phyloP scores from a whole-genome alignment of 2,888 invertebrate genomes.

The Diploptera punctata region DNA sequence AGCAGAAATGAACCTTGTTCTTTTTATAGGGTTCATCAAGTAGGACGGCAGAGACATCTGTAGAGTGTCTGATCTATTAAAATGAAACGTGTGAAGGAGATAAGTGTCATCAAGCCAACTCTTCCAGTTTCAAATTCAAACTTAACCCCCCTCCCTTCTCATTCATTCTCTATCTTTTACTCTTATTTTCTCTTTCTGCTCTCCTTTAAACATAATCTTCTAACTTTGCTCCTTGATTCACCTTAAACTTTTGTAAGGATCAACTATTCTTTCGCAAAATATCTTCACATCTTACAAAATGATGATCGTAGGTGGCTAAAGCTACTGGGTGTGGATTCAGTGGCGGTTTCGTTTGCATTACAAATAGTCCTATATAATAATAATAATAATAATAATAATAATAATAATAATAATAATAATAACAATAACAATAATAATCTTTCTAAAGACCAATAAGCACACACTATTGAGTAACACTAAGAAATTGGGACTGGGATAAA shows the following conservation, averaged over 20 bases:
- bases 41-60: not conserved
- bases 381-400: no score
- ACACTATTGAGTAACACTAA: no score
- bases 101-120: slow-evolving; percentile 11
- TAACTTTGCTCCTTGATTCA: not conserved
- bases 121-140: slow-evolving; percentile 3
- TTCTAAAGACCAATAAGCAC: no score
- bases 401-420: no score
- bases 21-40: slow-evolving; percentile 13
- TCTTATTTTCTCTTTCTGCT: not conserved
- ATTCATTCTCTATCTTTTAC: no score
- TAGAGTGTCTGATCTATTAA: slow-evolving; percentile 29
- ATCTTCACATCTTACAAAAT: slow-evolving; percentile 29
- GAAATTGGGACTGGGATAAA: no score
- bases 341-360: no score
- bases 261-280: slow-evolving; percentile 6
- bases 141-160: not conserved
- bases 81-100: slow-evolving; percentile 32
- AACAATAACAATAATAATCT: no score
- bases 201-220: not conserved
- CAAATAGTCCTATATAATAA: no score
- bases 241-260: slow-evolving; percentile 22
- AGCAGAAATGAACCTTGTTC: not conserved
- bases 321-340: no score
- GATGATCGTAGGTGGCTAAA: slow-evolving; percentile 8